Percentiles rank a stretch among this genome's conserved stretches.
Conservation (phyloP, 92 coral and sea anemone genomes). For the Blastomussa wellsi region DNA sequence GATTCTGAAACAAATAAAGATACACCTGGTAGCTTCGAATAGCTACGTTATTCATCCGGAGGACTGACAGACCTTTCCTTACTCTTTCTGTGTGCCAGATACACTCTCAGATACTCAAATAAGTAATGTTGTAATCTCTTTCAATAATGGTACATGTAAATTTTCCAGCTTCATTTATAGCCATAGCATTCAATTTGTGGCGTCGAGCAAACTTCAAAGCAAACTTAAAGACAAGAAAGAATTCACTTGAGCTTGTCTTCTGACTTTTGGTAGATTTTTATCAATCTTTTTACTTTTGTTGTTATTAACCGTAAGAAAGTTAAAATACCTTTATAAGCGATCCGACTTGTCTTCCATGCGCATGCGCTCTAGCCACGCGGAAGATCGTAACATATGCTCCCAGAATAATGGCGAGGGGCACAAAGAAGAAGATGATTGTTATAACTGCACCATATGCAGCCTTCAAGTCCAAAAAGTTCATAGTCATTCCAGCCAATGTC, state of each 20-base stretch:
- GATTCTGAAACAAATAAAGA: slow-evolving; percentile 50
- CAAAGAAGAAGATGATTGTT: slow-evolving; percentile 46
- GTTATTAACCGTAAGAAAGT: neutral
- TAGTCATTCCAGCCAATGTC: slow-evolving; percentile 51
- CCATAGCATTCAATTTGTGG: no score
- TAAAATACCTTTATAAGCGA: slow-evolving; percentile 75
- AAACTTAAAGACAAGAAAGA: no score
- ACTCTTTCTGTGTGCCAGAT: no score
- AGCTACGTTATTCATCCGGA: no score
- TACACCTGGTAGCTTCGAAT: neutral
- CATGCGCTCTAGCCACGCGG: slow-evolving; percentile 79
- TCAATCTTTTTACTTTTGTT: neutral
- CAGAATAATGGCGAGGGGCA: slow-evolving; percentile 66
- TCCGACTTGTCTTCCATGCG: slow-evolving; percentile 74
- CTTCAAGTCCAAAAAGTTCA: neutral
- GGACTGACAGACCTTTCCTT: no score
- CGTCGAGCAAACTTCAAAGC: no score
- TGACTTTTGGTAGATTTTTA: neutral
- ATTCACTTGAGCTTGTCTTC: no score
- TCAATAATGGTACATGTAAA: no score
- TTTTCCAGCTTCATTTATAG: no score
- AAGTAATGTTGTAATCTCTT: no score
- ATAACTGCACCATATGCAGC: slow-evolving; percentile 42
- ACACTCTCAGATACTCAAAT: no score
- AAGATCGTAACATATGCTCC: slow-evolving; percentile 66